phyloP scores from a whole-genome alignment of 2,797 vertebrate species.

The Philypnodon macrostomus region DNA sequence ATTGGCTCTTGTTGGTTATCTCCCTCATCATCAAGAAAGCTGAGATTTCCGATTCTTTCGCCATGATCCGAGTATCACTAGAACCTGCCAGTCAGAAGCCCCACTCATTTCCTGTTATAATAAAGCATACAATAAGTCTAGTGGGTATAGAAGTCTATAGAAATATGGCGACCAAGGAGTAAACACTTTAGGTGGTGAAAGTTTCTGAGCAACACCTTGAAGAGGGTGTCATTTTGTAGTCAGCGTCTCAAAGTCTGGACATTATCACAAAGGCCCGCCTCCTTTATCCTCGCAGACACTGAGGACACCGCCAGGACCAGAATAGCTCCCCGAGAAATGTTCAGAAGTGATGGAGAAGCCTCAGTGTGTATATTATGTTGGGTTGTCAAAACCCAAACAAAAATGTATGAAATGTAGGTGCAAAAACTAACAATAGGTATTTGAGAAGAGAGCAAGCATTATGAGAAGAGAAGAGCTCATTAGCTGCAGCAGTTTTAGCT shows the following conservation, averaged over 20 bases:
- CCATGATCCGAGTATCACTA: constrained; percentile 40
- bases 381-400: constrained; percentile 43
- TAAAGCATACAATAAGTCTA: constrained; percentile 29
- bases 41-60: constrained; percentile 42
- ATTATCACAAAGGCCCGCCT: constrained; percentile 54
- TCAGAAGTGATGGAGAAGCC: constrained; percentile 52
- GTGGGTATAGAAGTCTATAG: constrained; percentile 18
- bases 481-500: constrained; percentile 42
- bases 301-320: constrained; percentile 28
- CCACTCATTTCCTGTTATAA: constrained; percentile 35
- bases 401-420: constrained; percentile 28
- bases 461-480: constrained; percentile 54
- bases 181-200: constrained; percentile 7
- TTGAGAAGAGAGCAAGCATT: constrained; percentile 27
- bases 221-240: constrained; percentile 46
- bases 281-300: constrained; percentile 49
- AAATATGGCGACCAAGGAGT: constrained; percentile 21
- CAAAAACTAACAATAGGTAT: constrained; percentile 35
- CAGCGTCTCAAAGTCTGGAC: constrained; percentile 43
- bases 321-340: constrained; percentile 53
- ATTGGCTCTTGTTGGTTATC: constrained; percentile 46
- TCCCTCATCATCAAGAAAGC: constrained; percentile 21
- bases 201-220: constrained; percentile 36
- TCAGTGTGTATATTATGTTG: constrained; percentile 35
- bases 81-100: constrained; percentile 29